Evolutionary conservation across 2,113 vertebrate species (phyloP), one percentile per base, ranked within the genome.

Genomic region (Callipepla californica): DNA sequence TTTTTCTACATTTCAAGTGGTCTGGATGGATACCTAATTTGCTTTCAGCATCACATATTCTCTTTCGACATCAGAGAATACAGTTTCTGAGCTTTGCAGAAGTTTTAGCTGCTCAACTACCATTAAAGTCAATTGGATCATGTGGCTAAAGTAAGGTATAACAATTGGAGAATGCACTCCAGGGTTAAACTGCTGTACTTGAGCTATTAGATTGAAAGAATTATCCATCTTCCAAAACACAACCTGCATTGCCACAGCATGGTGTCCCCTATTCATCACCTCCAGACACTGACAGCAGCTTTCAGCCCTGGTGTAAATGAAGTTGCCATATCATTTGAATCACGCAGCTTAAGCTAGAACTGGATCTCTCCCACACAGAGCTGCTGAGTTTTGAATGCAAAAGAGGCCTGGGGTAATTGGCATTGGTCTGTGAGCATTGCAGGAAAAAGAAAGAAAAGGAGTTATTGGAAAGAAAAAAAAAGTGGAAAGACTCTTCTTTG

Each of bases 71-170:
- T 85, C 80, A 94, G 62, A 95, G 51, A 50, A 38, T 30, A 22
- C 19, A 23, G 74, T 90, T 89, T 81, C 28, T 22, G 69, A 92
- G 66, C 58, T 80, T 61, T 50, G 30, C 18, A 11, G 48, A 48
- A 58, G 30, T 84, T 94, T 78, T 4, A 51, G 66, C 69, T 28
- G 92, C 83, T 88, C 65, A 28, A 28, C 77, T 61, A 1, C 30
- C 17, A 14, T 85, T 90, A 22, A 79, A 93, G 82, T 67, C 70
- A 67, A 55, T 63, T 57, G 92, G 88, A 70, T 87, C 86, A 8
- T 65, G 77, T 45, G 63, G 61, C 18, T 84, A 25, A 90, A 87
- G 58, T 1, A 11, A 88, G 57, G 65, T 32, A 10, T 53, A 58
- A 77, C 57, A 87, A 65, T 8, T 19, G 77, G 92, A 65, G 90